A percentile compares a stretch with the other conserved stretches of the same genome.
phyloP scores from a whole-genome alignment of 2,113 vertebrate species.

The Nycticorax nycticorax region DNA sequence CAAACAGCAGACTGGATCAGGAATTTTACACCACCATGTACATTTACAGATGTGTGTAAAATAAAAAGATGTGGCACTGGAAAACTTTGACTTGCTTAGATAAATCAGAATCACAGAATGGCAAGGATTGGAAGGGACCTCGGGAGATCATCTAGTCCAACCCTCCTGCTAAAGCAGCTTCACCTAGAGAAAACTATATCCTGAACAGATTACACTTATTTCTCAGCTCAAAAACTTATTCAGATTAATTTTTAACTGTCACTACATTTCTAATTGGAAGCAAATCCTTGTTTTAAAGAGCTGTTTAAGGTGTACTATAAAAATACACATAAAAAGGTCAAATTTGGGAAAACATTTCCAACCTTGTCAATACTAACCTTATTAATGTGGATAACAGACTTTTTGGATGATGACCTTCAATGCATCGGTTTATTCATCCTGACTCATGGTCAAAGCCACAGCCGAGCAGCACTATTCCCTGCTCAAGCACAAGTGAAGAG shows the following conservation, averaged over 20 bases:
- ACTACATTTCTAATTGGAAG: not conserved
- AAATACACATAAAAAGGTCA: not conserved
- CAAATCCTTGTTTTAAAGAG: not conserved
- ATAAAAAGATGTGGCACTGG: not conserved
- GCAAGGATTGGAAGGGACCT: no score
- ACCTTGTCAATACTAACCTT: not conserved
- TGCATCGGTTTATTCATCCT: not conserved
- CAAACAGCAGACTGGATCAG: rapidly evolving
- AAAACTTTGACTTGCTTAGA: not conserved
- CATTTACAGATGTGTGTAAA: not conserved
- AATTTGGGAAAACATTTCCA: not conserved
- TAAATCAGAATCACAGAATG: no score
- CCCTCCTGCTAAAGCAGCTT: no score
- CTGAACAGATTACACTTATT: not conserved
- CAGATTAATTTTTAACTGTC: not conserved
- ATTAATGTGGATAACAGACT: rapidly evolving
- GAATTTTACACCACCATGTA: not conserved
- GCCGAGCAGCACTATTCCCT: not conserved
- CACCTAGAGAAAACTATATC: not conserved
- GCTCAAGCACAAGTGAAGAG: not conserved
- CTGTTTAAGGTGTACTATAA: not conserved
- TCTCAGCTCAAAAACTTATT: not conserved
- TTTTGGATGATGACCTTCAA: not conserved
- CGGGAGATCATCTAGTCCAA: no score
- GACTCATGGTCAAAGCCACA: not conserved